Conservation (phyloP, 2,113 vertebrate species). For the Zosterops hypoxanthus region DNA sequence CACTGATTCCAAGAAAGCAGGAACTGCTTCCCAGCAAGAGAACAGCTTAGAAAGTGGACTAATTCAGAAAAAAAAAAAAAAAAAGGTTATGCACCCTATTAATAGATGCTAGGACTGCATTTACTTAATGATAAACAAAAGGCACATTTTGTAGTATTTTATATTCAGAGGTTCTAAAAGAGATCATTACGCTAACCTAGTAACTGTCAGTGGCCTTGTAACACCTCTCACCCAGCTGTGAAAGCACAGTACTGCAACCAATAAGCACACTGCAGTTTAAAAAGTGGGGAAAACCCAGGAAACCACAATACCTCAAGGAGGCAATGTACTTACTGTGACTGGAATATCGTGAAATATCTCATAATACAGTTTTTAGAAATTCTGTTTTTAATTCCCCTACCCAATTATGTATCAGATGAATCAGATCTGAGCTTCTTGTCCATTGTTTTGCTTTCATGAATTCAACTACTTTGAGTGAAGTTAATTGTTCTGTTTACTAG, state of each 20-base stretch:
- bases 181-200: not conserved
- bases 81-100: not conserved
- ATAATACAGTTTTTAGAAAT: not conserved
- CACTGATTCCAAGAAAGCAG: conserved; percentile 47
- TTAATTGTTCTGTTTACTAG: not conserved
- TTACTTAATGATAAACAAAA: not conserved
- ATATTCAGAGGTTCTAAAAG: not conserved
- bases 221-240: not conserved
- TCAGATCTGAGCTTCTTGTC: not conserved
- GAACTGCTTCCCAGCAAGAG: conserved; percentile 2
- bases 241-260: not conserved
- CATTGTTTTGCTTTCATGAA: not conserved
- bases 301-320: not conserved
- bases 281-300: not conserved
- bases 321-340: not conserved
- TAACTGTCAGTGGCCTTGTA: not conserved
- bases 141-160: not conserved
- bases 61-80: not conserved
- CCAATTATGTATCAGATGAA: not conserved
- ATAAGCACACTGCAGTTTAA: not conserved
- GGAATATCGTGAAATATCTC: not conserved
- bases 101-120: not conserved
- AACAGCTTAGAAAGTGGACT: conserved; percentile 1
- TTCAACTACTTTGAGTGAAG: not conserved
- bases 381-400: not conserved